Percentiles rank a stretch among this genome's conserved stretches.
Evolutionary conservation across 2,888 invertebrate genomes (phyloP).

Genomic region (Exocentrus adspersus): DNA sequence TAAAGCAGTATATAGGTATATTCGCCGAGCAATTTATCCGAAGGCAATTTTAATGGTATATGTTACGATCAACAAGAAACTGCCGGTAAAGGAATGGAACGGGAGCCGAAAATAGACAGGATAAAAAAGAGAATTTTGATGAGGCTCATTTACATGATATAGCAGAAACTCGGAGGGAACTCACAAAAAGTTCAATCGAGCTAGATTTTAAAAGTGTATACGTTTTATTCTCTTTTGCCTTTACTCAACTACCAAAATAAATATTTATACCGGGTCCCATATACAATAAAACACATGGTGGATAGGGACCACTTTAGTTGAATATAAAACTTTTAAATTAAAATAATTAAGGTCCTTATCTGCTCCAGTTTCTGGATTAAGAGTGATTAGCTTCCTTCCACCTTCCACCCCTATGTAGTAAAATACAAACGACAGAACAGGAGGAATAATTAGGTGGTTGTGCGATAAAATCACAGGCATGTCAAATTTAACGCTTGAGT

Average conservation of each 20-base stretch:
- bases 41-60: neutral
- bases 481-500: no score
- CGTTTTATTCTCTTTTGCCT: neutral
- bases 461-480: no score
- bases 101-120: neutral
- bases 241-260: neutral
- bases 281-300: no score
- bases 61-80: slow-evolving; percentile 1
- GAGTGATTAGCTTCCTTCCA: no score
- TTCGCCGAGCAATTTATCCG: neutral
- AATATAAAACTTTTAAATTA: no score
- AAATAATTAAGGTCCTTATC: no score
- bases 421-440: no score
- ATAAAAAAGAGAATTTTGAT: slow-evolving; percentile 1
- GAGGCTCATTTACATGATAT: neutral
- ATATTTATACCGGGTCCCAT: no score
- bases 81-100: neutral
- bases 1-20: neutral
- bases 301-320: no score
- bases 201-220: neutral
- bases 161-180: neutral
- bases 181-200: neutral
- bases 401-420: no score
- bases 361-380: no score
- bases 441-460: no score